Evolutionary conservation across 2,113 vertebrate species (phyloP), one percentile per base, ranked within the genome.

Genomic region (Tympanuchus pallidicinctus): DNA sequence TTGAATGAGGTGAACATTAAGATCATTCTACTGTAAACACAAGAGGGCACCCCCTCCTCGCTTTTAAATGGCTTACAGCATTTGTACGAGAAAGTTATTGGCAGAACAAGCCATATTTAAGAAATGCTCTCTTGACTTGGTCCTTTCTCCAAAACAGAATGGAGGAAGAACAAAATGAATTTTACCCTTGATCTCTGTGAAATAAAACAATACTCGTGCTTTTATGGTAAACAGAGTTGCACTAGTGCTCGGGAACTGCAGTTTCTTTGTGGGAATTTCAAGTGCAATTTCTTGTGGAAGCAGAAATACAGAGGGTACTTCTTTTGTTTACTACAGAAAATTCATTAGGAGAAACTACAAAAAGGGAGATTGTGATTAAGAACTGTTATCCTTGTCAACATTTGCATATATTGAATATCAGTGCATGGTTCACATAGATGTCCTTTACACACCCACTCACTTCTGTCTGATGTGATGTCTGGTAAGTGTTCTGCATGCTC

Each of bases 31-130:
- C 65, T 79, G 52, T 56, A 82, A 95, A 96, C 97, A 96, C 96
- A 97, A 98, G 98, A 97, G 98, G 97, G 97, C 97, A 94, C 94
- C 97, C 95, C 90, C 22, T 59, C 24, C 77, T 89, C 87, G 86
- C 65, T 94, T 80, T 89, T 91, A 80, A 64, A 17, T 24, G 67
- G 42, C 12, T 86, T 28, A 6, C 13, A 16, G 45, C 4, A 2
- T 50, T 15, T 4, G 11, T 27, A 7, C 48, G 74, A 84, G 2
- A 15, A 66, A 27, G 6, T 17, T 86, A 22, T 25, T 50, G 19
- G 8, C 9, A 34, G 14, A 52, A 57, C 28, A 21, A 48, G 10
- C 13, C 22, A 7, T 69, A 25, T 76, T 87, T 85, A 54, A 70
- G 9, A 82, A 63, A 45, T 30, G 34, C 47, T 25, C 6, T 69